Percentiles rank a stretch among this genome's conserved stretches.
These are phyloP conservation scores for Oegoconia quadripuncta DNA, from an alignment of 2,888 invertebrate genomes.

Conservation along the genomic window DNA sequence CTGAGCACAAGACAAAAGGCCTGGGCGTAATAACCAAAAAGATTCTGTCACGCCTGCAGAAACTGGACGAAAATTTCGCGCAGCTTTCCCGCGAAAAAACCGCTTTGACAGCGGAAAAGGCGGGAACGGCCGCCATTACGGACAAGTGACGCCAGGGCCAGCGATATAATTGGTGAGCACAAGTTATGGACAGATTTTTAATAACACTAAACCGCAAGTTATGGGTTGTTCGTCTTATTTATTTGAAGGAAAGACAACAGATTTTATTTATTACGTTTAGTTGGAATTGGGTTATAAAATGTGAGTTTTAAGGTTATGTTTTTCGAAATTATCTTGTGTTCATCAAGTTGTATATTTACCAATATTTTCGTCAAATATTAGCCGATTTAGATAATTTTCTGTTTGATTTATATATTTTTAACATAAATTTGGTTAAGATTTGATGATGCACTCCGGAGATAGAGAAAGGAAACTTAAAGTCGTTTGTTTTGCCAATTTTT, in stretches of 20 bases:
- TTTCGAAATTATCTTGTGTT: not conserved
- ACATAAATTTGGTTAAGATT: too few species aligned
- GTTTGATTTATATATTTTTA: too few species aligned
- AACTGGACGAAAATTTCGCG: slow-evolving; percentile 36
- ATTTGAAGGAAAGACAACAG: slow-evolving; percentile 25
- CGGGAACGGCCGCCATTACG: slow-evolving; percentile 78
- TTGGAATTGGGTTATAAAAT: slow-evolving; percentile 9
- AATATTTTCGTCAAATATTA: not conserved
- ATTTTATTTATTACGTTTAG: slow-evolving; percentile 19
- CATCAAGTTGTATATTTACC: not conserved
- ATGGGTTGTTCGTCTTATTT: slow-evolving; percentile 30
- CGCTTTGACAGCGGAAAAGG: slow-evolving; percentile 76
- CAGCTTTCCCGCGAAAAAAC: slow-evolving; percentile 65
- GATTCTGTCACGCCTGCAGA: slow-evolving; percentile 21
- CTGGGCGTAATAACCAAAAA: slow-evolving; percentile 13
- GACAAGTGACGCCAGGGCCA: slow-evolving; percentile 80
- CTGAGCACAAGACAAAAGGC: slow-evolving; percentile 4
- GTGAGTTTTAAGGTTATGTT: not conserved
- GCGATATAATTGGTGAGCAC: slow-evolving; percentile 50
- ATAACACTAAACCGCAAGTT: slow-evolving; percentile 40
- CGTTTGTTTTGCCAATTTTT: too few species aligned
- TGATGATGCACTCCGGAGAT: too few species aligned
- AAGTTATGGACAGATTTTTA: slow-evolving; percentile 57
- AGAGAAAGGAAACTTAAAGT: too few species aligned
- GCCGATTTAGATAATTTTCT: too few species aligned